Conservation (phyloP, 2,888 invertebrate species). For the Bimastos eiseni region DNA sequence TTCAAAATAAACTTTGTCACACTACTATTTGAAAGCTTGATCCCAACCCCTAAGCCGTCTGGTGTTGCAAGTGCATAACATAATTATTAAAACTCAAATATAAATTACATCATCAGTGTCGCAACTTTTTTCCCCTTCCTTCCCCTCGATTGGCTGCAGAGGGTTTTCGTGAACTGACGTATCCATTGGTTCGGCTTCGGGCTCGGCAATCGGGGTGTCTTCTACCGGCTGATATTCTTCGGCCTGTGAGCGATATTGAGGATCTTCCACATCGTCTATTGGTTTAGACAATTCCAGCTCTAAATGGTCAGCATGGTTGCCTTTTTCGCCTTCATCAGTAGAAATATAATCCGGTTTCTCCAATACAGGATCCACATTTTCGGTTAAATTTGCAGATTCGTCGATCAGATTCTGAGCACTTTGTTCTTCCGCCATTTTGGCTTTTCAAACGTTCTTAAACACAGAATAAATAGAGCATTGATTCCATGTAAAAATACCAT, state of each 20-base stretch:
- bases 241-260: not conserved
- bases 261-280: not conserved
- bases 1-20: not conserved
- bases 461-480: not conserved
- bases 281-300: not conserved
- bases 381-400: not conserved
- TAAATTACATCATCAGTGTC: constrained; percentile 5
- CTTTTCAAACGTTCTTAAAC: not conserved
- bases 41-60: not conserved
- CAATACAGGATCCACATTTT: not conserved
- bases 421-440: constrained; percentile 17
- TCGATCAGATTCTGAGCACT: not conserved
- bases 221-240: not conserved
- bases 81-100: not conserved
- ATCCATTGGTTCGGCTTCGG: constrained; percentile 1
- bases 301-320: not conserved
- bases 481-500: not conserved
- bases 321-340: constrained; percentile 1
- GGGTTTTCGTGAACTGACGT: not conserved
- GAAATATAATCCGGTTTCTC: not conserved
- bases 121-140: not conserved
- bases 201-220: not conserved
- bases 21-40: not conserved
- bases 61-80: not conserved
- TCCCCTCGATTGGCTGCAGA: not conserved